phyloP scores from a whole-genome alignment of 2,888 invertebrate genomes.

The Drosophila merina region DNA sequence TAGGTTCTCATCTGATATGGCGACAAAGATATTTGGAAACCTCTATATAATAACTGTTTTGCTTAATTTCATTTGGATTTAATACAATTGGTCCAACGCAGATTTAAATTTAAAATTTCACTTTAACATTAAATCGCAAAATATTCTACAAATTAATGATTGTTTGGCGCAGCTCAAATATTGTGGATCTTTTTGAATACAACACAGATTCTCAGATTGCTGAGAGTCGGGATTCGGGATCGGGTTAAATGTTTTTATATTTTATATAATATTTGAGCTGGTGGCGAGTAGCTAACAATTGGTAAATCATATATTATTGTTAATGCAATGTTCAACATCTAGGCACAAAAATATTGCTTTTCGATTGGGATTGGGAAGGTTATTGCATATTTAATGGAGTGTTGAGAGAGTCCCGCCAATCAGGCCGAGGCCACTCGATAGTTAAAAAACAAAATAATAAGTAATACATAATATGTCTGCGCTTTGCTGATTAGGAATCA shows the following conservation, averaged over 20 bases:
- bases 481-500: conserved; percentile 71
- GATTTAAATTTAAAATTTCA: conserved; percentile 21
- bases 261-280: conserved; percentile 1
- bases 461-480: conserved; percentile 55
- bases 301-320: conserved; percentile 60
- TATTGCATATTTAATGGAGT: conserved; percentile 68
- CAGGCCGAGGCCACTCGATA: conserved; percentile 8
- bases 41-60: conserved; percentile 35
- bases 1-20: conserved; percentile 72
- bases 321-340: conserved; percentile 82
- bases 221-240: conserved; percentile 70
- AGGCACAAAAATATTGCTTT: conserved; percentile 82
- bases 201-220: conserved; percentile 49
- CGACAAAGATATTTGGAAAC: conserved; percentile 66
- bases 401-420: conserved; percentile 6
- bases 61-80: conserved; percentile 31
- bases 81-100: conserved; percentile 67
- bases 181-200: conserved; percentile 17
- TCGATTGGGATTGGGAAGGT: conserved; percentile 57
- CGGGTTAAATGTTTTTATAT: neutral
- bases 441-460: conserved; percentile 61
- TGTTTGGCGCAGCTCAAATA: conserved; percentile 33
- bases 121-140: conserved; percentile 41
- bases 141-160: conserved; percentile 35
- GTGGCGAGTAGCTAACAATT: conserved; percentile 43